phyloP scores from a whole-genome alignment of 2,113 vertebrate genomes.

The Reinhardtius hippoglossoides region DNA sequence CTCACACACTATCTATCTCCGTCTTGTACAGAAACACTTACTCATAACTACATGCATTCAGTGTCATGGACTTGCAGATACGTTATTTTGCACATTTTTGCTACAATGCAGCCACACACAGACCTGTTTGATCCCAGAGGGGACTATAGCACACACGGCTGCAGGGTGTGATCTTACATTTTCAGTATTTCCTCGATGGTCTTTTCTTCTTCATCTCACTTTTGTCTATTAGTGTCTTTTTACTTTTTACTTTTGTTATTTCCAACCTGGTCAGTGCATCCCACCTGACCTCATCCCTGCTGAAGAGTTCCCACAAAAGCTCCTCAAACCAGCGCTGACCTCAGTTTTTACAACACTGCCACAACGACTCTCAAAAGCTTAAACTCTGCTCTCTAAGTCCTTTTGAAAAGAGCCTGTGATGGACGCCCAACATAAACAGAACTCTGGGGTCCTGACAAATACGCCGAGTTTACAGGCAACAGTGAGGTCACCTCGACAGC shows the following conservation, averaged over 20 bases:
- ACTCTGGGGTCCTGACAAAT: conserved; percentile 66
- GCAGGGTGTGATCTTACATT: too few relatives aligned
- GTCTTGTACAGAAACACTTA: conserved; percentile 46
- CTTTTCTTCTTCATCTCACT: not conserved
- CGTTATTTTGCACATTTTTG: not conserved
- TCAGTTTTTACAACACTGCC: conserved; percentile 49
- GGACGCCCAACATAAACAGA: conserved; percentile 74
- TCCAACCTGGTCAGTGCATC: not conserved
- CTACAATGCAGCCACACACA: not conserved
- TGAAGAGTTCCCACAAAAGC: conserved; percentile 40
- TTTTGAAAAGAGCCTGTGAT: conserved; percentile 68
- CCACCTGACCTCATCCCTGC: not conserved
- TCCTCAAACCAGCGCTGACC: conserved; percentile 25
- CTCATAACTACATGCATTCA: not conserved
- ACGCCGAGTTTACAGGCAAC: conserved; percentile 66
- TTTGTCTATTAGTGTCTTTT: not conserved
- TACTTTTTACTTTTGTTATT: conserved; percentile 14
- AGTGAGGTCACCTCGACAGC: conserved; percentile 34
- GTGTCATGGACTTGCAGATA: conserved; percentile 1
- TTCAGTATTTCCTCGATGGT: not conserved
- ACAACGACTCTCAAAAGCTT: conserved; percentile 52
- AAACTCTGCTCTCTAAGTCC: conserved; percentile 36
- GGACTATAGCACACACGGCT: too few relatives aligned
- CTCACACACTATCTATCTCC: conserved; percentile 75
- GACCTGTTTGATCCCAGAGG: too few relatives aligned